Conservation (phyloP, 2,797 vertebrate species). For the Xerus rutilus region DNA sequence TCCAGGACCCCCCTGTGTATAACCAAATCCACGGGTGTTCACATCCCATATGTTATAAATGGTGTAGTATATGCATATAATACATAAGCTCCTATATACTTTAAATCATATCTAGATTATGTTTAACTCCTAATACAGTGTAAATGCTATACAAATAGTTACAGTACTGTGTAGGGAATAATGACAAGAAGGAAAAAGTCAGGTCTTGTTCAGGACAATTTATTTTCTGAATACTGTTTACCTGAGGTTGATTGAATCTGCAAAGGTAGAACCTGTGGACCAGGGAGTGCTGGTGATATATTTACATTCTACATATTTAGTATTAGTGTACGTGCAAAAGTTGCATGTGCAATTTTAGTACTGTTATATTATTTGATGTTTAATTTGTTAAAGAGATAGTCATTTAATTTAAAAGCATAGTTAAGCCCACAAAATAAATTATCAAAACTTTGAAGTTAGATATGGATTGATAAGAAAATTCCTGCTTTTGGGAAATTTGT, state of each 20-base stretch:
- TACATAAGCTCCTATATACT: neutral
- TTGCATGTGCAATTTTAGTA: neutral
- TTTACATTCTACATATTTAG: neutral
- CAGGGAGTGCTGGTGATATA: too few relatives aligned
- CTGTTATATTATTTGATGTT: neutral
- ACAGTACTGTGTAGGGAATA: neutral
- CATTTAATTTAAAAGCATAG: neutral
- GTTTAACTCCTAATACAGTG: neutral
- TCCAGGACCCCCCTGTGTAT: neutral
- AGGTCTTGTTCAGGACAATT: neutral
- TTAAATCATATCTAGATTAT: neutral
- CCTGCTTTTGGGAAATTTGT: constrained; percentile 41
- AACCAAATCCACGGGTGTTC: neutral
- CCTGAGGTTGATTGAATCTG: neutral
- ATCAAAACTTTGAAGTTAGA: neutral
- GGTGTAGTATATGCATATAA: neutral
- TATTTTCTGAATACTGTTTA: neutral
- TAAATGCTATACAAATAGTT: neutral
- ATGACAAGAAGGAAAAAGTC: neutral
- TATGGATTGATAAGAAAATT: constrained; percentile 52
- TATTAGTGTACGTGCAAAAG: neutral
- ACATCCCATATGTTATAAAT: too few relatives aligned
- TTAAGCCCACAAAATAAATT: neutral
- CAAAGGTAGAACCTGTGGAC: neutral
- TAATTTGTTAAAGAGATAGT: neutral